phyloP scores from a whole-genome alignment of 1,140 invertebrate species.

The Apis mellifera region Amel_HAv3.1 CM009934.2:4019501-4020000 shows the following conservation, averaged over 20 bases:
- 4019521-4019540: background rate
- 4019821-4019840: conserved; percentile 44
- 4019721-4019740: conserved; percentile 64
- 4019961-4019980: background rate
- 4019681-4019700: conserved; percentile 61
- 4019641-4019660: conserved; percentile 52
- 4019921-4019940: background rate
- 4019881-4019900: background rate
- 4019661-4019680: background rate
- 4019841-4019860: conserved; percentile 19
- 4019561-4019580: background rate
- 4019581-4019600: background rate
- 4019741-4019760: conserved; percentile 73
- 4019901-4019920: background rate
- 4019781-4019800: conserved; percentile 62
- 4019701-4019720: conserved; percentile 60
- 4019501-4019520: background rate
- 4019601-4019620: conserved; percentile 1
- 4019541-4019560: background rate
- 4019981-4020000: background rate
- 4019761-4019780: conserved; percentile 77
- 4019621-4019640: conserved; percentile 38
- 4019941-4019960: background rate
- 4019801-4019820: conserved; percentile 63
- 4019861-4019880: conserved; percentile 21